phyloP scores from a whole-genome alignment of 37 sponge, comb jelly and placozoan species.

The Corticium candelabrum region DNA sequence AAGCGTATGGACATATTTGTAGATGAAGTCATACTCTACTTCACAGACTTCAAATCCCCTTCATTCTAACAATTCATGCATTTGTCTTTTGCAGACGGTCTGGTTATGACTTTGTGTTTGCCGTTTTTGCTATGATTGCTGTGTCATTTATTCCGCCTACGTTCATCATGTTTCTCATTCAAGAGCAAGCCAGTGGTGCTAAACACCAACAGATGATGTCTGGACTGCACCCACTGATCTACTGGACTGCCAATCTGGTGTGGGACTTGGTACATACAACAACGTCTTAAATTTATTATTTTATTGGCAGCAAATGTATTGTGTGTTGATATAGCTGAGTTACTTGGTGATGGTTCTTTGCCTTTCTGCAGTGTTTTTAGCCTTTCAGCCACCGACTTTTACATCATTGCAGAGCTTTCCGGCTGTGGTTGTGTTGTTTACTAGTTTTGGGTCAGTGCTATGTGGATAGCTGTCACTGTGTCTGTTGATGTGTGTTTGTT shows the following conservation, averaged over 20 bases:
- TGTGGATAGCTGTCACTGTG: too few relatives aligned
- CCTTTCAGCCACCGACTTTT: conserved; percentile 24
- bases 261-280: conserved; percentile 84
- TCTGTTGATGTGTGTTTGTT: too few relatives aligned
- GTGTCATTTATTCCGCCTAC: conserved; percentile 68
- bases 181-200: conserved; percentile 50
- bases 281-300: too few relatives aligned
- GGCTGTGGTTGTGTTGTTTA: conserved; percentile 34
- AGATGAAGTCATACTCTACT: too few relatives aligned
- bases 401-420: conserved; percentile 31
- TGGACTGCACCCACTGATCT: conserved; percentile 67
- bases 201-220: conserved; percentile 68
- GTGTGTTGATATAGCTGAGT: not conserved
- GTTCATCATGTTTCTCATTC: conserved; percentile 59
- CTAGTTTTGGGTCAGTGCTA: conserved; percentile 27
- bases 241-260: conserved; percentile 64
- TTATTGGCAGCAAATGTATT: too few relatives aligned
- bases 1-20: too few relatives aligned
- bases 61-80: too few relatives aligned
- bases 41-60: too few relatives aligned
- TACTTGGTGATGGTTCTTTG: conserved; percentile 5
- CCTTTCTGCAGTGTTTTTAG: not conserved
- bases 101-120: not conserved
- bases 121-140: conserved; percentile 66
- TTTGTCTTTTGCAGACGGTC: not conserved